Evolutionary conservation across 2,888 invertebrate species (phyloP), one percentile per base, ranked within the genome.

Genomic region (Craniophora ligustri): DNA sequence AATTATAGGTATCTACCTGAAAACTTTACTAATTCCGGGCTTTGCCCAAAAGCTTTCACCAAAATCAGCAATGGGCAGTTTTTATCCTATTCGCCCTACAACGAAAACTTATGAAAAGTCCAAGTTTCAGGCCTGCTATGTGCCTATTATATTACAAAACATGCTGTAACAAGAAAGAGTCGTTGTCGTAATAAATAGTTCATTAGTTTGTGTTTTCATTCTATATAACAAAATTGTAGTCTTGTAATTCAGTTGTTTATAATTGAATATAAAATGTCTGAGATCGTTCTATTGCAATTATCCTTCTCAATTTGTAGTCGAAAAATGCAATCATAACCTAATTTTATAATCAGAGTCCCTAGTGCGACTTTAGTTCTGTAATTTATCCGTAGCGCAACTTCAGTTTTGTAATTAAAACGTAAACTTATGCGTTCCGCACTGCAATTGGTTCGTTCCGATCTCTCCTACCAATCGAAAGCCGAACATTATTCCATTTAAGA

Each of bases 91-190:
- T 61, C 26, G 31, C 21, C 23, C 47, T 39, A 35, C 19, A 19
- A 35, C 58, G 48, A 26, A 15, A 61, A 65, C 30, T 57, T 57
- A 44, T 26, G n/a, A 57, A 44, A 64, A 48, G 41, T 57, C 38
- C 13, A 28, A 51, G 47, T 47, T 67, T 63, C 23, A 15, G 48
- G 35, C 31, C 35, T 49, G 42, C 44, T 41, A 28, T 40, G 47
- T n/a, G n/a, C n/a, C n/a, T n/a, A 64, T 57, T 64, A 47, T 61
- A 56, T 23, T 61, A 61, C 65, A 65, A 48, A 61, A 61, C 28
- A 28, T 38, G 44, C 41, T 46, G 64, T 56, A 44, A 41, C 56
- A 46, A 55, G 56, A 40, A 32, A n/a, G 46, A 46, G 40, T 53
- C 16, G 34, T 44, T 21, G 31, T 45, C 31, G 31, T 28, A 45